These are phyloP conservation scores for Perognathus longimembris DNA, from an alignment of 2,113 vertebrate species.

Conservation along the genomic window DNA sequence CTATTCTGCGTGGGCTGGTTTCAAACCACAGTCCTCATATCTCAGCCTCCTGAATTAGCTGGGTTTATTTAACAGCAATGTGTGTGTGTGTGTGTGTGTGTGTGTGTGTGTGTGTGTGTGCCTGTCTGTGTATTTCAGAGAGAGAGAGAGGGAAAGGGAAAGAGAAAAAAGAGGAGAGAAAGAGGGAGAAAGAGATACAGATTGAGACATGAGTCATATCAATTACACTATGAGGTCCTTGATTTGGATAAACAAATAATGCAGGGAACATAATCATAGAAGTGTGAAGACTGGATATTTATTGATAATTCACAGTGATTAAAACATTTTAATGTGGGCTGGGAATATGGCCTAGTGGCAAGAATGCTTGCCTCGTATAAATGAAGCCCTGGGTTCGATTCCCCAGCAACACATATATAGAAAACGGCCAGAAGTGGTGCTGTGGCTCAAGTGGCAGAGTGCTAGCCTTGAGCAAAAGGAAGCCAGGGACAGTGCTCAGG, in stretches of 20 bases:
- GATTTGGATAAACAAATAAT: conserved; percentile 9
- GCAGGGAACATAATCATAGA: not conserved
- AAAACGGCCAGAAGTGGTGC: too few relatives aligned
- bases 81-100: not conserved
- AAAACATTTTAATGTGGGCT: not conserved
- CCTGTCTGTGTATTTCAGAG: not conserved
- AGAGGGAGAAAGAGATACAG: not conserved
- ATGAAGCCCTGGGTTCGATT: too few relatives aligned
- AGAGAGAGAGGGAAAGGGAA: not conserved
- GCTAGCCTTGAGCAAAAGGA: too few relatives aligned
- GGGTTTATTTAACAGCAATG: not conserved
- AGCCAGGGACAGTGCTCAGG: too few relatives aligned
- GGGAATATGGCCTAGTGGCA: too few relatives aligned
- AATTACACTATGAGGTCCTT: not conserved
- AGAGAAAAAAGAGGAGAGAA: not conserved
- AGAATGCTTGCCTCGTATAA: too few relatives aligned
- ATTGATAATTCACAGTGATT: conserved; percentile 12
- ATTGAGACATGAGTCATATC: not conserved
- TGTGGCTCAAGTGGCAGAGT: too few relatives aligned
- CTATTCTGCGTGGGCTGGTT: too few relatives aligned
- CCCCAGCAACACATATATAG: too few relatives aligned
- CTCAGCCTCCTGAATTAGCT: too few relatives aligned
- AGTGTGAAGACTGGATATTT: conserved; percentile 10
- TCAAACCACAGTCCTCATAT: too few relatives aligned
- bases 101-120: not conserved